Percentiles rank a stretch among this genome's conserved stretches.
Evolutionary conservation across 2,113 vertebrate genomes (phyloP).

Genomic region (Petaurus breviceps): DNA sequence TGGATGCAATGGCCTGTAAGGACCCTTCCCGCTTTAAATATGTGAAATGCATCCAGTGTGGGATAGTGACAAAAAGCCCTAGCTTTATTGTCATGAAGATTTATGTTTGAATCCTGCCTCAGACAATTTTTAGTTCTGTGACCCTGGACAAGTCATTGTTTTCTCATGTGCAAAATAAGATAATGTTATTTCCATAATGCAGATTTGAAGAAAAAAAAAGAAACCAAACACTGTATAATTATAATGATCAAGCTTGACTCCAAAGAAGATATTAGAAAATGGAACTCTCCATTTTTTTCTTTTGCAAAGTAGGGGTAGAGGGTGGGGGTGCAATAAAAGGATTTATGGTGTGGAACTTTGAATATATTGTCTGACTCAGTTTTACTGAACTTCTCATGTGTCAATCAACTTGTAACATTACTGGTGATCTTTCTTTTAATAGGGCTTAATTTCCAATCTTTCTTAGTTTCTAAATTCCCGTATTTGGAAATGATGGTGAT

Average conservation of each 20-base stretch:
- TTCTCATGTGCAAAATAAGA: background rate
- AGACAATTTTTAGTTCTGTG: background rate
- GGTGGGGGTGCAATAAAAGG: background rate
- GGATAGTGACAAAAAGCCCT: background rate
- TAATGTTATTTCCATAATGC: background rate
- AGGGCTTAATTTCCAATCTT: background rate
- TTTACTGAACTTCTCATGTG: background rate
- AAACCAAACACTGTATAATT: background rate
- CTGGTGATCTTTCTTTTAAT: background rate
- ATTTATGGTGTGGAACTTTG: background rate
- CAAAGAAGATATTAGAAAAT: background rate
- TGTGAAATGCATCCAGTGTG: background rate
- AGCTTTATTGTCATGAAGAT: background rate
- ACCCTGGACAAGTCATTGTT: background rate
- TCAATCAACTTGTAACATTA: background rate
- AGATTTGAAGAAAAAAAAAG: background rate
- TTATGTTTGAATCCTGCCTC: background rate
- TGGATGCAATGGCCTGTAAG: background rate
- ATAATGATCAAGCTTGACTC: background rate
- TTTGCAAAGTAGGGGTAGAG: background rate
- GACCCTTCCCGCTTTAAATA: background rate
- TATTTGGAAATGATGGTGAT: background rate
- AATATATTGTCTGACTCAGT: background rate
- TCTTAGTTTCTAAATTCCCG: too few species aligned
- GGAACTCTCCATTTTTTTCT: background rate